Base-by-base conservation (phyloP, 2,888 invertebrate species). In the Rotaria socialis region DNA sequence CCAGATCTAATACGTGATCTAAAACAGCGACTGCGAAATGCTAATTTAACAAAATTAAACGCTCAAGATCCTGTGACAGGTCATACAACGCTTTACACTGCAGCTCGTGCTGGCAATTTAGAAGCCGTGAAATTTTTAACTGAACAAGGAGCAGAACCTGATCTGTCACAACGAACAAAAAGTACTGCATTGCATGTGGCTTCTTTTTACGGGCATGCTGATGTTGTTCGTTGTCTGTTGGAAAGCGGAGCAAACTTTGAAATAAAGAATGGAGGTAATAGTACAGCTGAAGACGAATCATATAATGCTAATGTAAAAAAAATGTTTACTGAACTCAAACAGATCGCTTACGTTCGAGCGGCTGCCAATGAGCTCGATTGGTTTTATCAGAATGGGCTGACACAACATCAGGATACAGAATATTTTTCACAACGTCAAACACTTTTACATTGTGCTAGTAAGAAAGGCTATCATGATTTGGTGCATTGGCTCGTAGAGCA, bases 151-250 rank as follows among this genome's bases (percentile, higher is more conserved):
- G n/a, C 67, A 27, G 67, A 67, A 67, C 27, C 67, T 22, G 67
- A 67, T 8, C 27, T 67, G 27, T 67, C 67, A 35, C 67, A 67
- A 35, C 67, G 67, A 14, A 67, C 27, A 67, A 67, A 67, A 35
- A 67, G 67, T 67, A 67, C 67, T 14, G 67, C 67, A 4, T 67
- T 67, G 27, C 67, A 67, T 35, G 67, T 67, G 27, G 67, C 67
- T 67, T 2, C 67, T n/a, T 67, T 67, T 27, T 67, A 67, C 8
- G 67, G 67, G 8, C 67, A 67, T 35, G 14, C n/a, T 11, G 67
- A 67, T 14, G 67, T 27, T 67, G 67, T 67, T 67, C 67, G 67
- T 27, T 67, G 67, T 8, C 67, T 67, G 2, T 67, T 67, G 27
- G 27, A 67, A 67, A 67, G 67, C 27, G 67, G 67, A 27, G 67